Percentiles rank a stretch among this genome's conserved stretches.
Evolutionary conservation across 2,113 vertebrate genomes (phyloP).

Genomic region (Orcinus orca): DNA sequence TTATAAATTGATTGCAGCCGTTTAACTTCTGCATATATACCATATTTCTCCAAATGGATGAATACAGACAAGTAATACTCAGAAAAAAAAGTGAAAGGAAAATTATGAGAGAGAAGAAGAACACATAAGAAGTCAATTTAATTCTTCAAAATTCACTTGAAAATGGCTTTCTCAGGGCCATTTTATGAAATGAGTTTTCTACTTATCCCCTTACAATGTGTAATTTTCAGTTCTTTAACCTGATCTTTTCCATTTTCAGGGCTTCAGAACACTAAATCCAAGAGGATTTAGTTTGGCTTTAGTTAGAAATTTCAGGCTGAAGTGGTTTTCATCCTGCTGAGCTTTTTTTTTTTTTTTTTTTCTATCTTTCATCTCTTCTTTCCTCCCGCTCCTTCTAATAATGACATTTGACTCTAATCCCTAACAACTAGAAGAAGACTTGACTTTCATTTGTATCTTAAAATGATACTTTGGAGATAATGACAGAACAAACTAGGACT

Average conservation of each 20-base stretch:
- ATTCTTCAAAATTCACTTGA: background rate
- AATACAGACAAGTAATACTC: background rate
- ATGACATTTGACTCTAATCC: background rate
- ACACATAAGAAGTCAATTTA: background rate
- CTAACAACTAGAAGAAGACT: background rate
- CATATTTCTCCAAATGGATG: background rate
- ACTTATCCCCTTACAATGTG: background rate
- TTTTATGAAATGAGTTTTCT: background rate
- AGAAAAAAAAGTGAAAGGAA: background rate
- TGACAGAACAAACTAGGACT: background rate
- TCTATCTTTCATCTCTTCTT: background rate
- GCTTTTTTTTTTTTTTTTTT: background rate
- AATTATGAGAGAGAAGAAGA: background rate
- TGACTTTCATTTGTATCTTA: background rate
- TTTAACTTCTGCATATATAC: background rate
- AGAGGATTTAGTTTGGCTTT: background rate
- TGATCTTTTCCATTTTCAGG: background rate
- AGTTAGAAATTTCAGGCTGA: background rate
- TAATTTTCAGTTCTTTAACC: background rate
- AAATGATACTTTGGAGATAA: background rate
- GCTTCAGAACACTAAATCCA: background rate
- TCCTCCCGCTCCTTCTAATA: background rate
- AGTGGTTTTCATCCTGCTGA: background rate
- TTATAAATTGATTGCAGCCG: background rate
- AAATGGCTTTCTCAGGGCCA: background rate